These are phyloP conservation scores for Microtus richardsoni DNA, from an alignment of 2,113 vertebrate genomes.

Conservation along the genomic window DNA sequence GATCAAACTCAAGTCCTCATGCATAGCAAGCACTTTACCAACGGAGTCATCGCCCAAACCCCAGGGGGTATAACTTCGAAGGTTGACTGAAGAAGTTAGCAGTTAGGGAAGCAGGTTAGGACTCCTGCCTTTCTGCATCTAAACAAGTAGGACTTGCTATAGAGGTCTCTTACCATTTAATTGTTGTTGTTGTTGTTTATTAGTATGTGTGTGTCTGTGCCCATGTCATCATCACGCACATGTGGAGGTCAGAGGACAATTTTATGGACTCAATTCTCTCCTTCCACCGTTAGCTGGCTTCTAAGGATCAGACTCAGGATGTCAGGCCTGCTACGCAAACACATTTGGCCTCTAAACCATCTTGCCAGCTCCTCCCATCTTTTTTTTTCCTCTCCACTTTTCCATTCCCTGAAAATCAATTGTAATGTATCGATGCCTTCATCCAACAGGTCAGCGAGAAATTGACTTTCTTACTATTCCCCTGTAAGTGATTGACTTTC, in stretches of 20 bases:
- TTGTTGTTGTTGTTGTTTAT: not conserved
- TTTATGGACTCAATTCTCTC: not conserved
- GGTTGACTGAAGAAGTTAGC: not conserved
- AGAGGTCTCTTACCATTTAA: not conserved
- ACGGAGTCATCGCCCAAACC: not conserved
- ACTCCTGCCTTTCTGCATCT: conserved; percentile 1
- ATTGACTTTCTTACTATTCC: conserved; percentile 55
- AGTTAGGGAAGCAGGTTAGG: not conserved
- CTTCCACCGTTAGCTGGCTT: not conserved
- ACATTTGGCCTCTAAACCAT: not conserved
- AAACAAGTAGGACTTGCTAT: not conserved
- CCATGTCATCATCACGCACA: not conserved
- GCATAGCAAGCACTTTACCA: not conserved
- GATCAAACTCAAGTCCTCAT: not conserved
- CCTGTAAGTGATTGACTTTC: conserved; percentile 38
- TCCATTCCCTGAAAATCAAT: conserved; percentile 56
- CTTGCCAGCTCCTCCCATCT: not conserved
- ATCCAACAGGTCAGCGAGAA: conserved; percentile 42
- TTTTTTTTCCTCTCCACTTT: not conserved
- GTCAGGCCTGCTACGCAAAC: not conserved
- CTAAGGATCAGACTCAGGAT: not conserved
- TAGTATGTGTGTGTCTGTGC: not conserved
- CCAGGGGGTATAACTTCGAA: not conserved
- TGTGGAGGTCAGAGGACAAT: not conserved
- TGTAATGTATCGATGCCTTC: conserved; percentile 16